Evolutionary conservation across 2,113 vertebrate species (phyloP), one percentile per base, ranked within the genome.

Genomic region (Chauna torquata): DNA sequence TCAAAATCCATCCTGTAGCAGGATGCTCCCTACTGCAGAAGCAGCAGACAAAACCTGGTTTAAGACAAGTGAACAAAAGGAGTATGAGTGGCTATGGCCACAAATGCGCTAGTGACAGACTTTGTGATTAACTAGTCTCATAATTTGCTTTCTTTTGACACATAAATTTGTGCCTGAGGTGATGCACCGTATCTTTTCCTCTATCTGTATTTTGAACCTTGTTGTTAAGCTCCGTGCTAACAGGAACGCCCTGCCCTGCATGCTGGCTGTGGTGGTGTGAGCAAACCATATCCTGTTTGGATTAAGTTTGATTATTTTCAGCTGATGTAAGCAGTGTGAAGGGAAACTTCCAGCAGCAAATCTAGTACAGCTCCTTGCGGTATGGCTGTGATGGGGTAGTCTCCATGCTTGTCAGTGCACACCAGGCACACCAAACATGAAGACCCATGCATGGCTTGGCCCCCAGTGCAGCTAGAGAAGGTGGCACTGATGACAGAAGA

Each of bases 341-440:
- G 82, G 34, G 92, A 79, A 96, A 82, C 97, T 96, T 94, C 96
- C 94, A 96, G 85, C 93, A 95, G 87, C 94, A 95, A 95, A 83
- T 77, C 94, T 95, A 96, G 86, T 80, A 87, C 89, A 81, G 94
- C 82, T 92, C 88, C 91, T 94, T 97, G 93, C 0, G 65, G 94
- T 94, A 34, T 76, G 86, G 86, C 77, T 89, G 81, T 2, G 1
- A 27, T 36, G 55, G 66, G 42, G 45, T 94, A 68, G 58, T 50
- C 72, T 80, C 58, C 66, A 1, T 80, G 24, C 74, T 76, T 79
- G 57, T 74, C 74, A 82, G 0, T 27, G 38, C 54, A 70, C 4
- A 0, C 28, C 45, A 80, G 36, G 38, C n/a, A n/a, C n/a, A n/a
- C n/a, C 84, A 95, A 96, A 87, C 44, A 44, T 3, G 38, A 91